phyloP scores from a whole-genome alignment of 1,140 invertebrate genomes.

The Philaenus spumarius region DNA sequence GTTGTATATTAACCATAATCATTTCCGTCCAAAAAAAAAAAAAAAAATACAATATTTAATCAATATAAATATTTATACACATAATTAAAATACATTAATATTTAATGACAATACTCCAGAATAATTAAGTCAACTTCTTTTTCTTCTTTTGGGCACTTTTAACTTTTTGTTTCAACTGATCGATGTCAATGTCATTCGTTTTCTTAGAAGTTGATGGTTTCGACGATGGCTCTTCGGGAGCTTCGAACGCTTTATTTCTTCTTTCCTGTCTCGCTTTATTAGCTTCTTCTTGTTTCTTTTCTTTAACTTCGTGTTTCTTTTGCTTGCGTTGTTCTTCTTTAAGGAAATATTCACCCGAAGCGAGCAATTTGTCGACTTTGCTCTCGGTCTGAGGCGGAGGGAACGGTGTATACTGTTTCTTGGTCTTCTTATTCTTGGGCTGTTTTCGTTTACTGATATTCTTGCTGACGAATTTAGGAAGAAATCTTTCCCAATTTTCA shows the following conservation, averaged over 20 bases:
- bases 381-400: conserved; percentile 89
- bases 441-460: conserved; percentile 81
- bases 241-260: conserved; percentile 72
- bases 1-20: too few relatives aligned
- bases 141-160: conserved; percentile 49
- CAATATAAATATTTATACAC: too few relatives aligned
- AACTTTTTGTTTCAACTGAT: conserved; percentile 63
- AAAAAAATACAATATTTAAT: too few relatives aligned
- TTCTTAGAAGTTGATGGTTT: neutral
- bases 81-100: too few relatives aligned
- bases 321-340: conserved; percentile 73
- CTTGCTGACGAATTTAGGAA: conserved; percentile 94
- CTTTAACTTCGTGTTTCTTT: conserved; percentile 61
- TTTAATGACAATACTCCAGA: too few relatives aligned
- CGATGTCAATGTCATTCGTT: conserved; percentile 48
- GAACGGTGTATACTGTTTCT: conserved; percentile 96
- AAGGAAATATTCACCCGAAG: conserved; percentile 95
- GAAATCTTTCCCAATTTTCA: conserved; percentile 95
- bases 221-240: conserved; percentile 57
- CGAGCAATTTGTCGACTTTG: conserved; percentile 90
- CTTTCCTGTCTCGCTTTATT: conserved; percentile 66
- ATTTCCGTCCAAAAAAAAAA: too few relatives aligned
- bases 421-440: conserved; percentile 72
- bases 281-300: conserved; percentile 62
- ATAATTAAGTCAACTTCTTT: conserved; percentile 17